Base-by-base conservation (phyloP, 2,113 vertebrate species). In the Tragulus kanchil region DNA sequence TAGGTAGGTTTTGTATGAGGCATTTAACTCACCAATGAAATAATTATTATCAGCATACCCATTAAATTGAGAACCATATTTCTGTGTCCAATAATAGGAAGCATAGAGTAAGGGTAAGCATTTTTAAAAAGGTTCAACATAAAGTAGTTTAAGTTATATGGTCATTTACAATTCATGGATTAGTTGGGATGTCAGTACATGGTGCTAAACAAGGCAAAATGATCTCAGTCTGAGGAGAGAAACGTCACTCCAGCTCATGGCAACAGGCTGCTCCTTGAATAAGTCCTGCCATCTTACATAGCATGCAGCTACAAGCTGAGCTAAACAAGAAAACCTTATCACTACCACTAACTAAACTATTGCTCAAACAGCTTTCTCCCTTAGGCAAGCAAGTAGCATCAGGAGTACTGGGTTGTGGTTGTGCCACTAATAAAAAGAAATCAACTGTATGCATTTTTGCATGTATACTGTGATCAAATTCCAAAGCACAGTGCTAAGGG, bases 71-170 rank as follows among this genome's bases (percentile, higher is more conserved):
- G 62, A 59, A 45, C 59, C 31, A 95, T 90, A 73, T 67, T 82
- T 82, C 85, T 28, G 50, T 93, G 42, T 10, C 64, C 23, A 83
- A 89, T 9, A 85, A 69, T 59, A 93, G 95, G 83, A 91, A 96
- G 86, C 5, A 75, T 1, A 52, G 48, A 81, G 69, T n/a, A 79
- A 93, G 5, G 12, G 23, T 62, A 82, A 85, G 48, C 14, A 21
- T 61, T 81, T 58, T 81, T 56, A 6, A 61, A 75, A 85, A 71
- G 1, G 9, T 83, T 89, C 42, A 77, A 21, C 0, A 15, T 19
- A 90, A 87, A 94, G 31, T 16, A 64, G 25, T 90, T 48, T 83
- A n/a, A 42, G 15, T 21, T 92, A 52, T 17, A 7, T 75, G n/a
- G 10, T 69, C 50, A 62, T n/a, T 84, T 85, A 75, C 42, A 81